Percentiles rank a stretch among this genome's conserved stretches.
Conservation (phyloP, 2,888 invertebrate species). For the Malthinus flaveolus region DNA sequence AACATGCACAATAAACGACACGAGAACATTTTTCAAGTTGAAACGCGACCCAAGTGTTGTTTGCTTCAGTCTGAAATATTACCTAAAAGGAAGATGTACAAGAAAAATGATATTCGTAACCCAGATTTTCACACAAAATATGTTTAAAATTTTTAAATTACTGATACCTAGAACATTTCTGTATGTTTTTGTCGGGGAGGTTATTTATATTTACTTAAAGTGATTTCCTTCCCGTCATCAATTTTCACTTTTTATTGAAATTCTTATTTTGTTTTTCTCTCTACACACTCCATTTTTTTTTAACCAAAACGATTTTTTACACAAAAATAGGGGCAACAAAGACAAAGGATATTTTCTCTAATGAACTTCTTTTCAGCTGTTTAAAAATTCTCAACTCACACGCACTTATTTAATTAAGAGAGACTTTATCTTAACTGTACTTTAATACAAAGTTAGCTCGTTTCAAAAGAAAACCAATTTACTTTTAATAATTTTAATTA, state of each 20-base stretch:
- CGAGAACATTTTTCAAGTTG: conserved; percentile 49
- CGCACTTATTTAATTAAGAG: too few relatives aligned
- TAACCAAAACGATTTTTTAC: too few relatives aligned
- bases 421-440: too few relatives aligned
- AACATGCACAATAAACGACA: conserved; percentile 47
- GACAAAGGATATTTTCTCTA: too few relatives aligned
- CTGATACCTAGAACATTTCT: conserved; percentile 26
- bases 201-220: conserved; percentile 24
- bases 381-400: too few relatives aligned
- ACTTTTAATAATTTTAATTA: too few relatives aligned
- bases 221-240: neutral
- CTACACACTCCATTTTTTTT: too few relatives aligned
- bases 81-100: conserved; percentile 48
- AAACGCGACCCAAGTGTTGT: conserved; percentile 50
- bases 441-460: too few relatives aligned
- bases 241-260: conserved; percentile 12
- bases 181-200: conserved; percentile 4
- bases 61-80: conserved; percentile 51
- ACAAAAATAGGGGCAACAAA: too few relatives aligned
- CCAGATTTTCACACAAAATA: conserved; percentile 44
- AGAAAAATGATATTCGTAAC: conserved; percentile 47
- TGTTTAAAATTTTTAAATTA: conserved; percentile 44
- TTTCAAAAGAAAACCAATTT: too few relatives aligned
- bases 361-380: too few relatives aligned
- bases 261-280: neutral